Evolutionary conservation across 2,797 vertebrate genomes (phyloP).

Genomic region (Lacerta bilineata): DNA sequence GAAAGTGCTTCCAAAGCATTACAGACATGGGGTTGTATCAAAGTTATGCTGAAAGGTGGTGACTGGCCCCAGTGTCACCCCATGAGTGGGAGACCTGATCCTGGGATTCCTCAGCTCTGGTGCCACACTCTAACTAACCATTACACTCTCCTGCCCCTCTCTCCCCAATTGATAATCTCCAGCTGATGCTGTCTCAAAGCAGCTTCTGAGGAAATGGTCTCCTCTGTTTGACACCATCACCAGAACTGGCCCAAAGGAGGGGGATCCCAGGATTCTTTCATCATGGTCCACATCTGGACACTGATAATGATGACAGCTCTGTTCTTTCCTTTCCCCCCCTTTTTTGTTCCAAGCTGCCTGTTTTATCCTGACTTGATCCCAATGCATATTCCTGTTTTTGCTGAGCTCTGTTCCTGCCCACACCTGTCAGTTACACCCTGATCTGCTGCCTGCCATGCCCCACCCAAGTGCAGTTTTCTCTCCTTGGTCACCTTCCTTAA

Average conservation of each 20-base stretch:
- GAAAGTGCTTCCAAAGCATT: too few relatives aligned
- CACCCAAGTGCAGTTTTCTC: slow-evolving; percentile 53
- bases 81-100: background rate
- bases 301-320: slow-evolving; percentile 32
- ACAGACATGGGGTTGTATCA: too few relatives aligned
- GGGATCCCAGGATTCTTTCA: too few relatives aligned
- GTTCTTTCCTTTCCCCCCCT: slow-evolving; percentile 35
- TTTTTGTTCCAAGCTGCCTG: slow-evolving; percentile 51
- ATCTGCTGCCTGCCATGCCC: slow-evolving; percentile 44
- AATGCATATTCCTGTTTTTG: slow-evolving; percentile 57
- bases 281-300: too few relatives aligned
- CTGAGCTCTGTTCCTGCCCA: slow-evolving; percentile 61
- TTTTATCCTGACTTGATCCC: slow-evolving; percentile 70
- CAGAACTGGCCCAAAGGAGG: slow-evolving; percentile 24
- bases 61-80: background rate
- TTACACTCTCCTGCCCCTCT: too few relatives aligned
- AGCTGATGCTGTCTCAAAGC: background rate
- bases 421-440: slow-evolving; percentile 47
- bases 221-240: background rate
- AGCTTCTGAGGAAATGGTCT: slow-evolving; percentile 40
- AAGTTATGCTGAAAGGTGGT: too few relatives aligned
- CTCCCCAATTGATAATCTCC: background rate
- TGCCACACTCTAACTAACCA: too few relatives aligned
- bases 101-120: background rate
- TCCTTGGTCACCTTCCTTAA: slow-evolving; percentile 61